A percentile compares a stretch with the other conserved stretches of the same genome.
phyloP scores from a whole-genome alignment of 1,140 invertebrate species.

The Euura saliciscinereae region DNA sequence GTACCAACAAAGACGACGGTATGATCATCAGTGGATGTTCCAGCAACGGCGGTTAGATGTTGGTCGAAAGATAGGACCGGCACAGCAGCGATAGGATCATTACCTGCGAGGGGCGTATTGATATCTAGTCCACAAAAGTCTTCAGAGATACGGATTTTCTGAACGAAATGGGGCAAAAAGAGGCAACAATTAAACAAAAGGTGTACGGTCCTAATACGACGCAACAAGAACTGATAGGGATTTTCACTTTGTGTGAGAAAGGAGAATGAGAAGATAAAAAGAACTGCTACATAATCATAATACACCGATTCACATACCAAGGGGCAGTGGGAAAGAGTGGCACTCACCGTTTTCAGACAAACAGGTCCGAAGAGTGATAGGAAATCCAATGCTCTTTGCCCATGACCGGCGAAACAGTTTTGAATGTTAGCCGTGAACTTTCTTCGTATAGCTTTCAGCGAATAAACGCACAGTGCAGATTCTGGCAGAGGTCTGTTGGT shows the following conservation, averaged over 20 bases:
- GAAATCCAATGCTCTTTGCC: slow-evolving; percentile 87
- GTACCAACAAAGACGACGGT: slow-evolving; percentile 97
- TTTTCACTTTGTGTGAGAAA: no score
- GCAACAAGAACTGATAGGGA: no score
- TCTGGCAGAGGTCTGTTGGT: slow-evolving; percentile 70
- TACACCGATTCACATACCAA: no score
- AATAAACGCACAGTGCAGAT: slow-evolving; percentile 93
- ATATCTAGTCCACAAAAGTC: slow-evolving; percentile 96
- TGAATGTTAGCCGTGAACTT: slow-evolving; percentile 99
- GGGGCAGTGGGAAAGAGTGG: no score
- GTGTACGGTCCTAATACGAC: no score
- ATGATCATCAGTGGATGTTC: slow-evolving; percentile 94
- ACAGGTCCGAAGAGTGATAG: no score
- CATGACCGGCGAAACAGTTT: slow-evolving; percentile 90
- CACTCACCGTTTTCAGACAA: no score
- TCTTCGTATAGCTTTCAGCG: slow-evolving; percentile 87
- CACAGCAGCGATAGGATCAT: slow-evolving; percentile 83
- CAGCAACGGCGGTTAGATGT: slow-evolving; percentile 88
- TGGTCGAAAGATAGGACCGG: slow-evolving; percentile 85
- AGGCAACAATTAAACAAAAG: no score
- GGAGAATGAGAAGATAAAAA: no score
- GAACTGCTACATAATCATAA: no score
- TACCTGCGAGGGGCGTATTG: slow-evolving; percentile 93
- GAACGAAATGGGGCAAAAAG: slow-evolving; percentile 48
- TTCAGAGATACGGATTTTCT: slow-evolving; percentile 91